Evolutionary conservation across 2,797 vertebrate genomes (phyloP).

Genomic region (Lutjanus campechanus): DNA sequence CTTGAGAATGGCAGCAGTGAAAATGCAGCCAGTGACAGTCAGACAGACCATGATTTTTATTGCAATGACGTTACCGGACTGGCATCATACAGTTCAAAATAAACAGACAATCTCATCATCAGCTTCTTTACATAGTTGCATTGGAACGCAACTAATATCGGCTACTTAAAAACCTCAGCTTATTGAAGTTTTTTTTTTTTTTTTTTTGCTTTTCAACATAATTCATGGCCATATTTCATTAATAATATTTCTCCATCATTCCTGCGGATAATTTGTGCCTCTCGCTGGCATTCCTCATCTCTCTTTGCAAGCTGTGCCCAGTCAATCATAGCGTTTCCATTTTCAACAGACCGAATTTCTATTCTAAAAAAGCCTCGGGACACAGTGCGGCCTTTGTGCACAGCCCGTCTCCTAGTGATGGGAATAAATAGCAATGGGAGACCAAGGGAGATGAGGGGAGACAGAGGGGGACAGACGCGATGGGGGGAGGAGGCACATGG

Average conservation of each 20-base stretch:
- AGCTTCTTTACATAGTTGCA: constrained; percentile 43
- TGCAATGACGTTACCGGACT: constrained; percentile 60
- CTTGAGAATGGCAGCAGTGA: constrained; percentile 33
- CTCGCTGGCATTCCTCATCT: constrained; percentile 67
- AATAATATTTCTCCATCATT: constrained; percentile 68
- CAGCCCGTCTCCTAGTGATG: constrained; percentile 79
- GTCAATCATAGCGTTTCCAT: constrained; percentile 82
- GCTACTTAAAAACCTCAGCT: constrained; percentile 47
- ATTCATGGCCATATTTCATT: constrained; percentile 72
- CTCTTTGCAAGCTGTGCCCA: constrained; percentile 67
- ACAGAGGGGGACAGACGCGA: constrained; percentile 55
- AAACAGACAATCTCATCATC: constrained; percentile 68
- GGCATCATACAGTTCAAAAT: constrained; percentile 67
- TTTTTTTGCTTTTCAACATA: constrained; percentile 41
- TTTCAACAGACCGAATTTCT: constrained; percentile 78
- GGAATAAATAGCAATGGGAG: constrained; percentile 81
- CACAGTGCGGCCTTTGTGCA: constrained; percentile 83
- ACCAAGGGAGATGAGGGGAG: constrained; percentile 68
- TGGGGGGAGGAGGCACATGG: constrained; percentile 51
- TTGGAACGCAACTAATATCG: constrained; percentile 44
- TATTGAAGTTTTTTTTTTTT: constrained; percentile 20
- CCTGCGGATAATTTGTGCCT: constrained; percentile 71
- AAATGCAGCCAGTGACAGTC: constrained; percentile 52
- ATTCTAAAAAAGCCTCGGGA: constrained; percentile 77
- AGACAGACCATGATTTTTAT: constrained; percentile 65